Evolutionary conservation across 2,888 invertebrate species (phyloP), one percentile per base, ranked within the genome.

Genomic region (Drosophila kambysellisi): DNA sequence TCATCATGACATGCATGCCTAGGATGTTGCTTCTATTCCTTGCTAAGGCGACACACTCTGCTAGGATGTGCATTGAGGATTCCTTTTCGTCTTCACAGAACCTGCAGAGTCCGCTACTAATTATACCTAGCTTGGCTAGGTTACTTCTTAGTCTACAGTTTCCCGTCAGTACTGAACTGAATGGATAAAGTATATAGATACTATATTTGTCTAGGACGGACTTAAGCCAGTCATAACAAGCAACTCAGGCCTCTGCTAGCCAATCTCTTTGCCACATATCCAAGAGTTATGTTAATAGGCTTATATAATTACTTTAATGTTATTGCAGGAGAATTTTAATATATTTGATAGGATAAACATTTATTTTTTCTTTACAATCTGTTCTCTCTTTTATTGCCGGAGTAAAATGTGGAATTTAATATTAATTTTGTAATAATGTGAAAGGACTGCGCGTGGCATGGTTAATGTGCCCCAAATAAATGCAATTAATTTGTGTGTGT

Each of bases 341-440:
- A 46, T 25, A 15, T 46, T 15, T 4, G 2, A 25, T 20, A 46
- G 15, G 46, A 46, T 4, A 20, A 8, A 2, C 4, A 9, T n/a
- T 9, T 41, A 2, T 41, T 4, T 12, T 9, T 41, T 5, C n/a
- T 4, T 12, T 12, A 8, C 2, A 15, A 25, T 15, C 4, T 65
- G 5, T 15, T 37, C 41, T 37, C 41, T 20, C 5, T 29, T 29
- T 15, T 20, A 11, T 35, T 30, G 9, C 6, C 35, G 7, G 35
- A 48, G 17, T 25, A 41, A 20, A 65, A 51, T 32, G 48, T 64
- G 48, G 25, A 56, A 70, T 66, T 59, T 75, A 46, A 58, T 72
- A 72, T 76, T 73, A 63, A 73, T 65, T 73, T 66, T 64, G 39
- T 59, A 46, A 64, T 59, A 75, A 76, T 46, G 60, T 63, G 61